Conservation (phyloP, 2,113 vertebrate species). For the Thinocorus orbignyianus region DNA sequence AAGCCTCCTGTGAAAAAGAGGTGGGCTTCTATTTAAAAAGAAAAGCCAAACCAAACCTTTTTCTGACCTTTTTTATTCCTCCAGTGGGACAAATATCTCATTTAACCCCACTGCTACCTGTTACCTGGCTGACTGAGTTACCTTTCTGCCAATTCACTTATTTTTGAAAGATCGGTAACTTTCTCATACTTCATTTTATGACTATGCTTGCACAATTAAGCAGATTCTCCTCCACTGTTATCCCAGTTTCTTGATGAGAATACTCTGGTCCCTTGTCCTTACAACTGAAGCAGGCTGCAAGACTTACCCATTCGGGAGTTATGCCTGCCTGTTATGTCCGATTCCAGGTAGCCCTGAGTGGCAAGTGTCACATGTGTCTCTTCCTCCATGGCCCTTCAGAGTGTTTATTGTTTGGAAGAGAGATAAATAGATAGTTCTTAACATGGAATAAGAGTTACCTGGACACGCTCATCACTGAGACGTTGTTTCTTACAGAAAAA, state of each 20-base stretch:
- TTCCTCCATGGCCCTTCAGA: background rate
- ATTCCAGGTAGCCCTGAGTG: background rate
- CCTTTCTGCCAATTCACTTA: background rate
- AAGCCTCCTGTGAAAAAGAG: background rate
- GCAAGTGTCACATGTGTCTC: background rate
- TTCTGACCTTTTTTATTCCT: background rate
- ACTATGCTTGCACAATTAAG: background rate
- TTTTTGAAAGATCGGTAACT: background rate
- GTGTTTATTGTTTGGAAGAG: background rate
- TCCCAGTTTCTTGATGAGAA: background rate
- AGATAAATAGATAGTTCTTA: background rate
- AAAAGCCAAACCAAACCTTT: background rate
- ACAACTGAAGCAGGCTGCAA: background rate
- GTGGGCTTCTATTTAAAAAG: background rate
- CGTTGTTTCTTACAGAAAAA: background rate
- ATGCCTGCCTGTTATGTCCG: background rate
- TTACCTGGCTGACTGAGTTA: background rate
- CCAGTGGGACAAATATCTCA: background rate
- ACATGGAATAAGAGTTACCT: background rate
- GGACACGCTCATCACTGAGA: background rate
- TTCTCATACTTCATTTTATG: background rate
- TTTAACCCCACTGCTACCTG: background rate
- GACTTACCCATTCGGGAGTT: background rate
- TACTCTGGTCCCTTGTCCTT: background rate
- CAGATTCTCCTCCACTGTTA: background rate